A percentile compares a stretch with the other conserved stretches of the same genome.
Evolutionary conservation across 92 coral and sea anemone species (phyloP).

Genomic region (Porites divaricata): DNA sequence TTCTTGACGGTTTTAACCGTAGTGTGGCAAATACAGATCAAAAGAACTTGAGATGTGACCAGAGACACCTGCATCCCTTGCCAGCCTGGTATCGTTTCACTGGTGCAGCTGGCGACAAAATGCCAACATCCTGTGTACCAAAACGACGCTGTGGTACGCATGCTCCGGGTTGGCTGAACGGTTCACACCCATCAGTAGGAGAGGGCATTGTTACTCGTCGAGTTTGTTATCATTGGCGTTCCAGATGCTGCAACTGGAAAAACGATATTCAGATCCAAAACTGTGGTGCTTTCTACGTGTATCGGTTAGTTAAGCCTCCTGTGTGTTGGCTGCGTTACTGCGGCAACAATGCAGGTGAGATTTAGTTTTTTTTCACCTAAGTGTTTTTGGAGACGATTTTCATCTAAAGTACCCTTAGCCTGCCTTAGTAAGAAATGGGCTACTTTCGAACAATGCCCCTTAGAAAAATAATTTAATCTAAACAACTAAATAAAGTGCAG

Average conservation of each 20-base stretch:
- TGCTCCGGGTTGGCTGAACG: conserved; percentile 37
- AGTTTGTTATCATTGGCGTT: conserved; percentile 32
- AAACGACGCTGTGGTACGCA: conserved; percentile 25
- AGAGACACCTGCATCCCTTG: neutral
- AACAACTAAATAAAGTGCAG: no score
- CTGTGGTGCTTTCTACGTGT: conserved; percentile 22
- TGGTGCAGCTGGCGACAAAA: neutral
- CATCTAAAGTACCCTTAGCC: neutral
- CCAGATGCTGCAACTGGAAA: conserved; percentile 10
- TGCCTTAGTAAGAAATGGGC: no score
- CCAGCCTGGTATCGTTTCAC: conserved; percentile 19
- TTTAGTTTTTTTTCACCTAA: neutral
- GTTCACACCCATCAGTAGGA: neutral
- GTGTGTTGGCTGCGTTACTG: conserved; percentile 18
- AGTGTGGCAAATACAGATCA: conserved; percentile 3
- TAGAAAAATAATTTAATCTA: no score
- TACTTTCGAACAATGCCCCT: rapidly evolving
- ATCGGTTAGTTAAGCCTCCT: conserved; percentile 5
- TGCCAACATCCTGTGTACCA: neutral
- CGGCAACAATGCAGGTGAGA: neutral
- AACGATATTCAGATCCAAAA: conserved; percentile 8
- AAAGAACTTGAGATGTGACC: neutral
- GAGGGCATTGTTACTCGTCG: conserved; percentile 6
- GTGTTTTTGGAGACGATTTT: neutral
- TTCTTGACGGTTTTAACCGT: neutral